Base-by-base conservation (phyloP, 30 jellyfish, hydroid and myxozoan genomes). In the Turritopsis dohrnii region DNA sequence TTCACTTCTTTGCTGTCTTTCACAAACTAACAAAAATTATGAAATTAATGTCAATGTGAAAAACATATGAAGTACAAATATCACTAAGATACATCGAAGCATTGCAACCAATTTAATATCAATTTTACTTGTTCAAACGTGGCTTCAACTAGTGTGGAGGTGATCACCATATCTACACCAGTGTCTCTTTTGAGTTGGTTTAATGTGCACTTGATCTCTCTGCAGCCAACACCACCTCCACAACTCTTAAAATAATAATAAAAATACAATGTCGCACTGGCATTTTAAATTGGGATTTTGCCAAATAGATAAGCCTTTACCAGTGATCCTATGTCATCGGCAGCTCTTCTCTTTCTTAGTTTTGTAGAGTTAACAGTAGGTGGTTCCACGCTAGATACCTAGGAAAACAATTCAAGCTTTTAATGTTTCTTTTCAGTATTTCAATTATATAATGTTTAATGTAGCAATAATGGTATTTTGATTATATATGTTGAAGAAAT, bases 71-170 rank as follows among this genome's bases (percentile, higher is more conserved):
- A 60, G 21, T 60, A 18, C 19, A 60, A 60, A 60, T 16, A 60
- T 18, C 0, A 23, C 21, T 18, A 60, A 60, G 21, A 60, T 60
- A 18, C 22, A 0, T 18, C 22, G 21, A 60, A 60, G 22, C 73
- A 60, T 23, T 18, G 21, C 73, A 18, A 18, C 19, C 19, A 60
- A 60, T 60, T 60, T 60, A 60, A 69, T 21, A 7, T 69, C 16
- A 1, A 19, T 69, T 69, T 69, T 72, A 92, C 98, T 91, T 84
- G 77, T 22, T 89, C 86, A 81, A 92, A 84, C 22, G 96, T 92
- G 18, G 87, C 69, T 76, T 88, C 93, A 28, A 88, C 96, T 80
- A 92, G 83, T 52, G 96, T 92, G 21, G 98, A 92, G 27, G 88
- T 79, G 25, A 92, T 52, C 31, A 23, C 66, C 24, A 92, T 85